Conservation (phyloP, 1,140 invertebrate species). For the Hylaeus anthracinus region DNA sequence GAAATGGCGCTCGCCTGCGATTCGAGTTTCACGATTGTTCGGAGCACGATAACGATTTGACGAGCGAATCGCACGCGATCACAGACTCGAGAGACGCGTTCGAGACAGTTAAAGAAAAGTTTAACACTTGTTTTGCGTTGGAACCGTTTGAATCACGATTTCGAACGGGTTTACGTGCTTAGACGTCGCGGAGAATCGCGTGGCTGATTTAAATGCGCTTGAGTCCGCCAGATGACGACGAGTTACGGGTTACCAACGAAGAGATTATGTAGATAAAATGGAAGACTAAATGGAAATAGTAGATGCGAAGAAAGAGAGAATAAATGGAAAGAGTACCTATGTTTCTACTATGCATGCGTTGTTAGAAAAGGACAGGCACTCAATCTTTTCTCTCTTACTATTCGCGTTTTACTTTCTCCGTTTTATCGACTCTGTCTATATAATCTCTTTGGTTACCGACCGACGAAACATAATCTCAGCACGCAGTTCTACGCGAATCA, state of each 20-base stretch:
- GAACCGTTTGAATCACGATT: constrained; percentile 19
- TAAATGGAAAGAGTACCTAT: no score
- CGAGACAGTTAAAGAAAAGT: neutral
- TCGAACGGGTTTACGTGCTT: constrained; percentile 61
- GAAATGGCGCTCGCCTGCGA: neutral
- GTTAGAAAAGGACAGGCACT: no score
- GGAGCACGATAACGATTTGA: constrained; percentile 16
- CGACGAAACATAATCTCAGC: constrained; percentile 6
- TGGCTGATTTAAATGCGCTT: neutral
- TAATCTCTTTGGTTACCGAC: no score
- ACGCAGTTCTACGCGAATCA: constrained; percentile 45
- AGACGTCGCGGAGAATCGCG: constrained; percentile 51
- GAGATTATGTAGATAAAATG: no score
- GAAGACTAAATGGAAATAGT: no score
- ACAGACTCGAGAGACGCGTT: neutral
- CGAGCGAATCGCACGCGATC: neutral
- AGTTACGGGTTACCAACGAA: no score
- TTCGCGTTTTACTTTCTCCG: no score
- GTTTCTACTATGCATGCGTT: no score
- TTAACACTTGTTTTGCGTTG: neutral
- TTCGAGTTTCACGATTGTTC: constrained; percentile 20
- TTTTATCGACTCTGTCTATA: no score
- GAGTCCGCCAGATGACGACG: neutral
- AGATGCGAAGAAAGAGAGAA: no score
- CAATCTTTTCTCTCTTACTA: no score